Base-by-base conservation (phyloP, 2,888 invertebrate species). In the Eledone cirrhosa region DNA sequence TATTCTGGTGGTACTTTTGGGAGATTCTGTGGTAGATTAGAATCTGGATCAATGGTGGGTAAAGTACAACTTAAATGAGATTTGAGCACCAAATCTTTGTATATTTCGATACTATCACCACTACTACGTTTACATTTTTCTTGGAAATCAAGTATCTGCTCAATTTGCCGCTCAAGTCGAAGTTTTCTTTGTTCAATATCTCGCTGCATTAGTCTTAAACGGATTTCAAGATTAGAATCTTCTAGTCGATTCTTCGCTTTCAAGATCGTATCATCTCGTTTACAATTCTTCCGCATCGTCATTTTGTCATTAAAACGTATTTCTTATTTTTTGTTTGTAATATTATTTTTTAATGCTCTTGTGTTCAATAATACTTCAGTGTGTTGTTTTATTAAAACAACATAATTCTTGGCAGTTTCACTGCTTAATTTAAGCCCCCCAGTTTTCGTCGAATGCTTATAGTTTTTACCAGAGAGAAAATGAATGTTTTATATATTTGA, bases 1-100 rank as follows among this genome's bases (percentile, higher is more conserved):
- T 41, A 41, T 41, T 41, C 41, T 41, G 41, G 41, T 41, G 41
- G 11, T 11, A 41, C 3, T 11, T 41, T 41, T 41, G 41, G 5
- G 41, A 41, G 41, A 41, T 41, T 41, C 41, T 41, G 41, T 41
- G 41, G 11, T 41, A 41, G 11, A 41, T 41, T 41, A 41, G 41
- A 8, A 41, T 41, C 41, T 0, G 41, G 11, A 41, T 41, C 41
- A 41, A 41, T 41, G 41, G 41, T 5, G 41, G 41, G 41, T 41
- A 41, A 41, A 41, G 11, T 41, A 22, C 3, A 72, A 13, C 72
- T 31, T 22, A 31, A 72, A n/a, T 33, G 33, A 33, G 72, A 72
- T 31, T 72, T 72, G 41, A 72, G 41, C 22, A 72, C 72, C 72
- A 72, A 72, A 72, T 72, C 72, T 41, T n/a, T 3, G 41, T 72